Evolutionary conservation across 2,888 invertebrate genomes (phyloP).

Genomic region (Eilema caniola): DNA sequence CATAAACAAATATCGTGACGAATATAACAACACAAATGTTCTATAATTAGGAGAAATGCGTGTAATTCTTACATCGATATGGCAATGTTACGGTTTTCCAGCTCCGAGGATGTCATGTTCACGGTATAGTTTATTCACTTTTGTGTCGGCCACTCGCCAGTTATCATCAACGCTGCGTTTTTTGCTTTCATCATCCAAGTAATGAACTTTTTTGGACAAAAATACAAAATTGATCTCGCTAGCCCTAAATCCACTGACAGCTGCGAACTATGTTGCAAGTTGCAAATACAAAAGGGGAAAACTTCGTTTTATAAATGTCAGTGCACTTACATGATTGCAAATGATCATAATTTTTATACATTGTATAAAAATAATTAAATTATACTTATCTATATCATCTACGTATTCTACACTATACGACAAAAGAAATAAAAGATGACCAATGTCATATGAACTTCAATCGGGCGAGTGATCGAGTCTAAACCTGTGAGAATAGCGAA

Average conservation of each 20-base stretch:
- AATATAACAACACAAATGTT: constrained; percentile 61
- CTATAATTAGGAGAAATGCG: constrained; percentile 72
- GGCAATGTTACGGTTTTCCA: constrained; percentile 82
- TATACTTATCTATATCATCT: too few relatives aligned
- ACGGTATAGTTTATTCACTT: constrained; percentile 62
- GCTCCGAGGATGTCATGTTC: constrained; percentile 81
- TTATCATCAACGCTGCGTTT: constrained; percentile 70
- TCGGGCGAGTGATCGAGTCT: too few relatives aligned
- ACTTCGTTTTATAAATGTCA: too few relatives aligned
- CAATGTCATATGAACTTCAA: too few relatives aligned
- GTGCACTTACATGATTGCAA: too few relatives aligned
- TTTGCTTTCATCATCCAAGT: constrained; percentile 83
- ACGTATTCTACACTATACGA: too few relatives aligned
- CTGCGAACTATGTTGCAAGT: constrained; percentile 30
- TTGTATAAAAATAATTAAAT: too few relatives aligned
- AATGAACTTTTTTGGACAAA: constrained; percentile 69
- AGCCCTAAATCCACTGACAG: constrained; percentile 45
- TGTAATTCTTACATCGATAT: constrained; percentile 81
- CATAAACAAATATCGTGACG: constrained; percentile 61
- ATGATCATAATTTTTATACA: too few relatives aligned
- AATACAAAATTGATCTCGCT: constrained; percentile 65
- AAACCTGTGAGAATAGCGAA: too few relatives aligned
- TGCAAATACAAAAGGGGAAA: not conserved
- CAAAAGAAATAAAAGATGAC: too few relatives aligned
- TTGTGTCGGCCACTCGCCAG: constrained; percentile 63